Base-by-base conservation (phyloP, 2,797 vertebrate species). In the Spea hammondii region DNA sequence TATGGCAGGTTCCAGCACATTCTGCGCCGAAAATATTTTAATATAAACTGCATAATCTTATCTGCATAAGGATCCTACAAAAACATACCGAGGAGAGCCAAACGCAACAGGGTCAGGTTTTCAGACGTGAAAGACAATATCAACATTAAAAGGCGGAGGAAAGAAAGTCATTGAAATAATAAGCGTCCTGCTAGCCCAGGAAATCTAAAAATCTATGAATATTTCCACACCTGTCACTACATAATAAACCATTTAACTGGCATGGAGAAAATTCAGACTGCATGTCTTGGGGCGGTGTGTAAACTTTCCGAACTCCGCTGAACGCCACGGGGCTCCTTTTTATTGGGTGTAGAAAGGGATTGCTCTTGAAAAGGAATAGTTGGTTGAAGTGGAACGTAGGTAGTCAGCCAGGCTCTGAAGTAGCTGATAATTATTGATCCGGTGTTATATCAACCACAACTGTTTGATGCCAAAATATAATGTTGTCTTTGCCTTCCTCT, bases 201-300 rank as follows among this genome's bases (percentile, higher is more conserved):
- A 65, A 75, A 51, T 75, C 78, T 60, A n/a, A 66, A 65, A 49
- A 75, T 75, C 72, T 65, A 49, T 70, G 65, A 57, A 75, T 50
- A 65, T 70, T 75, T 75, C 59, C 44, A 51, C 78, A 80, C 78
- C 78, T 80, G 78, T 80, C 67, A 70, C 72, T 75, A 12, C 54
- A 76, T 65, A 70, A 70, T 65, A 75, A 80, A 80, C 67, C 4
- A 69, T 55, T 65, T 5, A 13, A 44, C 65, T 64, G 57, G 66
- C 65, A 67, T 12, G 65, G 8, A 64, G 57, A 46, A 32, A 12
- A 17, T 5, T 13, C 48, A 48, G 64, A 60, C 4, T n/a, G 50
- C 51, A n/a, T 8, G 45, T 53, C 62, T 51, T 48, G 50, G 69
- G 55, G 49, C 67, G 11, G 17, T 0, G 48, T 50, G 53, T 7